These are phyloP conservation scores for Todus mexicanus DNA, from an alignment of 2,797 vertebrate genomes.

Conservation along the genomic window DNA sequence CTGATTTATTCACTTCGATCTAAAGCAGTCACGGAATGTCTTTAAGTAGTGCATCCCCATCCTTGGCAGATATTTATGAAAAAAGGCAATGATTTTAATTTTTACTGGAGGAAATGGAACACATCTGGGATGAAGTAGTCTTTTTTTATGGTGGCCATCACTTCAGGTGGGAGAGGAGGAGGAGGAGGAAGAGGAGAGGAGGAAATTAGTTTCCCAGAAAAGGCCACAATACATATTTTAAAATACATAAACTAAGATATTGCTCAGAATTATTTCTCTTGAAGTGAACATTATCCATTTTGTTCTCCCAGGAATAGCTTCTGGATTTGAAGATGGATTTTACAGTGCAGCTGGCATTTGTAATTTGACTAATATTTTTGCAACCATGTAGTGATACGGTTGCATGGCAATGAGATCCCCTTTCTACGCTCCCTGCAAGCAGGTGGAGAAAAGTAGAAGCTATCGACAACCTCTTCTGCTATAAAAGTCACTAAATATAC, in stretches of 20 bases:
- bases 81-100: not conserved
- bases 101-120: slow-evolving; percentile 8
- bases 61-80: not conserved
- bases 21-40: not conserved
- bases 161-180: not conserved
- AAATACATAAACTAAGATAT: not conserved
- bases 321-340: not conserved
- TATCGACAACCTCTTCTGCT: not conserved
- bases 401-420: not conserved
- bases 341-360: not conserved
- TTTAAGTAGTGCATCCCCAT: not conserved
- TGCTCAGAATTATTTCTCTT: not conserved
- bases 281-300: not conserved
- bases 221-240: not conserved
- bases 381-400: accelerated
- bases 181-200: not conserved
- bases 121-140: not conserved
- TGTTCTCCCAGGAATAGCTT: not conserved
- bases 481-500: not conserved
- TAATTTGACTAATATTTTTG: not conserved
- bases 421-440: not conserved
- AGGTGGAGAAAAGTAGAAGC: not conserved
- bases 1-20: not conserved
- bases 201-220: not conserved
- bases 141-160: not conserved